phyloP scores from a whole-genome alignment of 2,797 vertebrate genomes.

The Girardinus metallicus region DNA sequence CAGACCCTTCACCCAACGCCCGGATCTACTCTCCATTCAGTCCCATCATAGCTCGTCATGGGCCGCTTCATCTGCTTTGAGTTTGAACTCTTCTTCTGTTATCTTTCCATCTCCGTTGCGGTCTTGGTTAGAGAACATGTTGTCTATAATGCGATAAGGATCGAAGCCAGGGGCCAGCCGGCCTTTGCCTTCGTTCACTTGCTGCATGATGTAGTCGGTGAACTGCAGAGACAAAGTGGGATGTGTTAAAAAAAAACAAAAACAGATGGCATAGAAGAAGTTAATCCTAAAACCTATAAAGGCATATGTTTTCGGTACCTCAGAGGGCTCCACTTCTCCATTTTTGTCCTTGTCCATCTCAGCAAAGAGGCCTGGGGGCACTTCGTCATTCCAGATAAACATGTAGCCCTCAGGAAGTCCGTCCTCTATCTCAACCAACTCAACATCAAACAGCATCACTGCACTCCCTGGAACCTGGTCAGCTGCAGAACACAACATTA shows the following conservation, averaged over 20 bases:
- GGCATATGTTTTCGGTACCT: conserved; percentile 78
- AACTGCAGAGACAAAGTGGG: conserved; percentile 81
- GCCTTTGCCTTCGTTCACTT: conserved; percentile 91
- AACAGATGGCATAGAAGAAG: neutral
- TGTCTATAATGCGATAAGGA: conserved; percentile 90
- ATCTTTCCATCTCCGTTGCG: conserved; percentile 92
- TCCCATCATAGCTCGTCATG: conserved; percentile 93
- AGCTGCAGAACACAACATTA: conserved; percentile 71
- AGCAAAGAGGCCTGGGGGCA: conserved; percentile 91
- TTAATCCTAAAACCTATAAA: neutral
- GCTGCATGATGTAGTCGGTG: conserved; percentile 90
- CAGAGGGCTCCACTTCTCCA: conserved; percentile 85
- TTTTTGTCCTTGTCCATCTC: conserved; percentile 92
- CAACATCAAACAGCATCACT: conserved; percentile 92
- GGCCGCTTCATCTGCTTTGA: conserved; percentile 91
- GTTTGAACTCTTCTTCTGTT: conserved; percentile 90
- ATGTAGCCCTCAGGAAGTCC: conserved; percentile 98
- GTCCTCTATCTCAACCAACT: conserved; percentile 90
- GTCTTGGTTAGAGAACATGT: conserved; percentile 98
- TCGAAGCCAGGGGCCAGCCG: conserved; percentile 96
- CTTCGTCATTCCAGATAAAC: conserved; percentile 95
- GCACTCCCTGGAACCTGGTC: conserved; percentile 96
- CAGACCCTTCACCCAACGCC: conserved; percentile 39
- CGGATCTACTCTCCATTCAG: conserved; percentile 25
- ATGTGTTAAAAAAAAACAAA: neutral